These are phyloP conservation scores for Gobiocypris rarus DNA, from an alignment of 2,113 vertebrate species.

Conservation along the genomic window DNA sequence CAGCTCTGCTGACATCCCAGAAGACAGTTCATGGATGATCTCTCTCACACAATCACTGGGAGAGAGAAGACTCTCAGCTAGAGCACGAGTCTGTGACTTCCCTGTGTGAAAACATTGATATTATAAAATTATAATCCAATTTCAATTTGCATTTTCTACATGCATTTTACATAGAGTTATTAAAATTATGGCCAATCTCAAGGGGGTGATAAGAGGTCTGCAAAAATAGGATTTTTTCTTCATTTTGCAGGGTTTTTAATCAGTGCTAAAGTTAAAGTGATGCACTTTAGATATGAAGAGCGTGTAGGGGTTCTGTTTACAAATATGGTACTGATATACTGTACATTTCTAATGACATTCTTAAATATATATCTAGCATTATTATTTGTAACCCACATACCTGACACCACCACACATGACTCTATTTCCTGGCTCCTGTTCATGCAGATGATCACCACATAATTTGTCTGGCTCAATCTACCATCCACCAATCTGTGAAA, in stretches of 20 bases:
- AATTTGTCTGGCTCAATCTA: conserved; percentile 87
- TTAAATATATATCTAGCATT: too few species aligned
- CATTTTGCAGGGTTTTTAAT: too few species aligned
- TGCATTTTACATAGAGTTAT: not conserved
- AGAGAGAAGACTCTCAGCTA: conserved; percentile 89
- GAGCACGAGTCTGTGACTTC: conserved; percentile 90
- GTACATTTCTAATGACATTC: too few species aligned
- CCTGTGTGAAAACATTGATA: conserved; percentile 74
- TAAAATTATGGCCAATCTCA: not conserved
- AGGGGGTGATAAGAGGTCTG: too few species aligned
- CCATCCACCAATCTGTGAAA: conserved; percentile 87
- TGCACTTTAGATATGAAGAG: too few species aligned
- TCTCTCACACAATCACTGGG: conserved; percentile 88
- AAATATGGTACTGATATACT: too few species aligned
- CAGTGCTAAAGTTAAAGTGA: too few species aligned
- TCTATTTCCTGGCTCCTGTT: conserved; percentile 82
- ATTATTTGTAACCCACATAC: conserved; percentile 63
- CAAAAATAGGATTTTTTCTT: too few species aligned
- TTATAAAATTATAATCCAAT: not conserved
- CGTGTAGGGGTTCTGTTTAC: too few species aligned
- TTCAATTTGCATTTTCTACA: not conserved
- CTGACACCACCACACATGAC: conserved; percentile 94
- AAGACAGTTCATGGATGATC: conserved; percentile 87
- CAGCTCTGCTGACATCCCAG: conserved; percentile 85
- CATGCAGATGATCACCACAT: conserved; percentile 92